Base-by-base conservation (phyloP, 2,113 vertebrate genomes). In the Pterocles burchelli region DNA sequence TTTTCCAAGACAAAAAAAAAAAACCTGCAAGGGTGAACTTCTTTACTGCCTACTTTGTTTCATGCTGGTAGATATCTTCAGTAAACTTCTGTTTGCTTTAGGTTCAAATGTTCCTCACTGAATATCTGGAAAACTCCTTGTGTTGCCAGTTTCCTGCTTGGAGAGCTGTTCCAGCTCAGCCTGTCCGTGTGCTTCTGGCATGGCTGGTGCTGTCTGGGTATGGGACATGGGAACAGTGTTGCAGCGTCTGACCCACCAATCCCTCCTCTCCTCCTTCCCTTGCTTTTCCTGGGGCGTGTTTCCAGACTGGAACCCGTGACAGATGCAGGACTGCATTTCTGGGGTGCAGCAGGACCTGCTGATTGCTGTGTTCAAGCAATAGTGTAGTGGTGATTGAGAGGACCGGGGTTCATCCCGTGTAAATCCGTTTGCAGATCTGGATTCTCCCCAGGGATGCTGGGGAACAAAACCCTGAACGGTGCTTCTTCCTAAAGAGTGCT, bases 281-380 rank as follows among this genome's bases (percentile, higher is more conserved):
- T 13, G 22, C 34, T 21, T 19, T 46, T 22, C 38, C 14, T 41
- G 24, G 55, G 73, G 18, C 22, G 3, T 8, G 22, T 21, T 67
- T 77, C 45, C 21, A 55, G 63, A 4, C 48, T 7, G 41, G 33
- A 51, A 7, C 33, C 43, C 1, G 0, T 16, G 24, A 24, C 7
- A 26, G 17, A 26, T 78, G 70, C n/a, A 48, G 61, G 46, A 19
- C 22, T 5, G 13, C 0, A 0, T 8, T 45, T 15, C 26, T 24
- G 19, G 34, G 43, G 14, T 43, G 7, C 43, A 8, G 38, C 31
- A 72, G 52, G 25, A 38, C 17, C 21, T 16, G 0, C 10, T 2
- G 17, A 10, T 29, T 17, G 3, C 4, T 6, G 11, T 16, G 13
- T 33, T 72, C 63, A 17, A 45, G 63, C 33, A 52, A 0, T 4